Evolutionary conservation across 2,113 vertebrate species (phyloP).

Genomic region (Monopterus albus): DNA sequence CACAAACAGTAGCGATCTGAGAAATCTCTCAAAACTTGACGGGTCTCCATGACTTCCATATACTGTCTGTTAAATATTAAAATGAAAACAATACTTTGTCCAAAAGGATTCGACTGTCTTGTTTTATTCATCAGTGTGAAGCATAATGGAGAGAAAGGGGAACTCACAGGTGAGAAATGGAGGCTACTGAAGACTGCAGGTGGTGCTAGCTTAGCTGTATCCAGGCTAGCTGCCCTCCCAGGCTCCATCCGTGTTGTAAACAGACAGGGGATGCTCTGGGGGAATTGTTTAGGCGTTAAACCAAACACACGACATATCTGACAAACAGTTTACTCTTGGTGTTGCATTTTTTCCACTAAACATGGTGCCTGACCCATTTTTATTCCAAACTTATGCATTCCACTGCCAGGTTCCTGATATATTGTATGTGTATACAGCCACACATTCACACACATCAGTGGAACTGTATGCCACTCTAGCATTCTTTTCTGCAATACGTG

Average conservation of each 20-base stretch:
- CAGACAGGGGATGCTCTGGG: slow-evolving; percentile 71
- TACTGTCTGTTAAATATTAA: slow-evolving; percentile 7
- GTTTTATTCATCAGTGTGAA: not conserved
- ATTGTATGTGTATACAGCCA: slow-evolving; percentile 10
- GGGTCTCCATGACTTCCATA: not conserved
- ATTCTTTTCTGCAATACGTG: slow-evolving; percentile 6
- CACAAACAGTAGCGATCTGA: not conserved
- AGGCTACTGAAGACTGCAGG: slow-evolving; percentile 62
- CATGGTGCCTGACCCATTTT: slow-evolving; percentile 58
- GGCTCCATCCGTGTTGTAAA: slow-evolving; percentile 68
- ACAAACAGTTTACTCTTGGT: slow-evolving; percentile 83
- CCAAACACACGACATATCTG: slow-evolving; percentile 81
- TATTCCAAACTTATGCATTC: slow-evolving; percentile 68
- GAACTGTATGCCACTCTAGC: not conserved
- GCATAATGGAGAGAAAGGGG: not conserved
- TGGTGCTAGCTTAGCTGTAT: slow-evolving; percentile 46
- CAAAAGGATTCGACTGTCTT: not conserved
- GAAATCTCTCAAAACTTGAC: not conserved
- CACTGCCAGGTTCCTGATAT: slow-evolving; percentile 51
- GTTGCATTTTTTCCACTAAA: slow-evolving; percentile 75
- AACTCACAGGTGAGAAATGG: slow-evolving; percentile 2
- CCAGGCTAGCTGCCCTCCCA: slow-evolving; percentile 40
- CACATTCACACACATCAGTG: not conserved
- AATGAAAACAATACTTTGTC: slow-evolving; percentile 6
- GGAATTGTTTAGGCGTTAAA: slow-evolving; percentile 82